These are phyloP conservation scores for Grapholita molesta DNA, from an alignment of 1,140 invertebrate species.

Conservation along the genomic window DNA sequence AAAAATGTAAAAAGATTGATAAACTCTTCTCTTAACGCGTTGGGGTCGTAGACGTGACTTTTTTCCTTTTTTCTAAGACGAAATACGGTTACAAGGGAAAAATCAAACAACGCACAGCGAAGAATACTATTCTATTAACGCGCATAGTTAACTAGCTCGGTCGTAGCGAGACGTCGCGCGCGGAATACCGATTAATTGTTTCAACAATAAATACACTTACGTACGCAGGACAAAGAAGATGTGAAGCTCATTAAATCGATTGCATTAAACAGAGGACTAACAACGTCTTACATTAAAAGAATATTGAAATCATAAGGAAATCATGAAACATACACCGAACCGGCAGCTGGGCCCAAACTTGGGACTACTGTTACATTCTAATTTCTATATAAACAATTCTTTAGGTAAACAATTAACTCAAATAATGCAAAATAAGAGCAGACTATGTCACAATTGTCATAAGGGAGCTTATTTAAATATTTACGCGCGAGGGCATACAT, in stretches of 20 bases:
- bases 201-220: slow-evolving; percentile 40
- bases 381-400: too few species aligned
- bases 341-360: too few species aligned
- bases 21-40: too few species aligned
- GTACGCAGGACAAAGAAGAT: slow-evolving; percentile 51
- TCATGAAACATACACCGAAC: too few species aligned
- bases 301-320: background rate
- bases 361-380: too few species aligned
- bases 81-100: slow-evolving; percentile 40
- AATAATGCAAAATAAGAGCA: too few species aligned
- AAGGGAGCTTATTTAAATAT: too few species aligned
- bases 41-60: too few species aligned
- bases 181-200: slow-evolving; percentile 68
- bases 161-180: slow-evolving; percentile 34
- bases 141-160: slow-evolving; percentile 61
- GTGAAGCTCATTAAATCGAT: slow-evolving; percentile 45
- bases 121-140: slow-evolving; percentile 43
- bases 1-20: too few species aligned
- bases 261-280: slow-evolving; percentile 25
- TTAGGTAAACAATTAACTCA: too few species aligned
- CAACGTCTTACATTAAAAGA: slow-evolving; percentile 16
- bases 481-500: too few species aligned
- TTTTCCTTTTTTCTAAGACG: slow-evolving; percentile 9
- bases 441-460: too few species aligned
- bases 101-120: slow-evolving; percentile 46